Conservation (phyloP, 2,113 vertebrate species). For the Alosa alosa region DNA sequence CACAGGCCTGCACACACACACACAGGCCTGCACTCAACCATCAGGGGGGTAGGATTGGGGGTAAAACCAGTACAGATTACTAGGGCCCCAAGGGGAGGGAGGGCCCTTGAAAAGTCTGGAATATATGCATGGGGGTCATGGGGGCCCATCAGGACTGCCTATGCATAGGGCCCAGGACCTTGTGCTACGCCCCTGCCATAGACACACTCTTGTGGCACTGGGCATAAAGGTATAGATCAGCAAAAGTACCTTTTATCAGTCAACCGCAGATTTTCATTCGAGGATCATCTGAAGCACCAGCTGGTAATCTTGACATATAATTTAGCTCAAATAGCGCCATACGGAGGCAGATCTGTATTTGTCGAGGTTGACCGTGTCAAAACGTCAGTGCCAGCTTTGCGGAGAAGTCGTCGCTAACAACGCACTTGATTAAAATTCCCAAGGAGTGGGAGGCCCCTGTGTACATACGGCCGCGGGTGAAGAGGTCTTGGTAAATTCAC, state of each 20-base stretch:
- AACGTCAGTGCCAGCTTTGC: neutral
- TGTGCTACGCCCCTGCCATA: no score
- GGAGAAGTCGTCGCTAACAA: neutral
- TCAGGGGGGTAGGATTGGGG: no score
- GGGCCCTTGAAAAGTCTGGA: no score
- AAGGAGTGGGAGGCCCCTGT: neutral
- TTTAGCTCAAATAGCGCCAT: neutral
- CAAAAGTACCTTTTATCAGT: neutral
- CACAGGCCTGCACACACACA: no score
- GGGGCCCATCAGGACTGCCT: no score
- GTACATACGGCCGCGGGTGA: neutral
- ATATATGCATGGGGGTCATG: no score
- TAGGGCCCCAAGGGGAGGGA: no score
- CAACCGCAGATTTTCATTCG: neutral
- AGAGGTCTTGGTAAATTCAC: neutral
- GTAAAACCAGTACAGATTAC: no score
- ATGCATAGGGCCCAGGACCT: no score
- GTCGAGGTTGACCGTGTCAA: neutral
- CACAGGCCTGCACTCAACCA: no score
- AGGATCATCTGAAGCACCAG: neutral
- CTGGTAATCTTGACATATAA: neutral
- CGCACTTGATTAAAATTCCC: neutral
- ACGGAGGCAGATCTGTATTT: neutral
- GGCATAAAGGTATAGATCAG: neutral
- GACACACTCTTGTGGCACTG: neutral